These are phyloP conservation scores for Semnopithecus entellus DNA, from an alignment of 2,113 vertebrate species.

Conservation along the genomic window DNA sequence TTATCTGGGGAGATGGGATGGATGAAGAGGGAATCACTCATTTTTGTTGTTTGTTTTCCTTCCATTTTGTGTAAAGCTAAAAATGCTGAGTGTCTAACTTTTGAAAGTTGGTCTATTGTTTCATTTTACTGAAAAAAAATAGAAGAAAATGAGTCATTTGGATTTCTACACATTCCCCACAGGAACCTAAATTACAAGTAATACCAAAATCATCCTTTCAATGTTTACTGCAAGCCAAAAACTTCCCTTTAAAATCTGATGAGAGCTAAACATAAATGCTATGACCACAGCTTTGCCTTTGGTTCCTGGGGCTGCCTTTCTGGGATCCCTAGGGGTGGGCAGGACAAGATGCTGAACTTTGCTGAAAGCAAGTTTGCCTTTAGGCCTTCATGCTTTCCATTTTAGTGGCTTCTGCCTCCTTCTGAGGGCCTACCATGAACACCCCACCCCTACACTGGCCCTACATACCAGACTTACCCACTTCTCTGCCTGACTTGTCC, in stretches of 20 bases:
- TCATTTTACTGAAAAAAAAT: neutral
- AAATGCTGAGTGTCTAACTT: neutral
- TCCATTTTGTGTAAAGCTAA: neutral
- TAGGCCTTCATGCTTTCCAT: neutral
- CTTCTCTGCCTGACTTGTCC: neutral
- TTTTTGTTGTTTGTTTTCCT: neutral
- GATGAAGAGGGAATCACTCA: neutral
- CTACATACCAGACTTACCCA: neutral
- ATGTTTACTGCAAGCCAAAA: neutral
- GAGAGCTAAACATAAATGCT: neutral
- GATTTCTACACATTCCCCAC: neutral
- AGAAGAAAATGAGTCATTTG: slow-evolving; percentile 15
- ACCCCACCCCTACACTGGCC: neutral
- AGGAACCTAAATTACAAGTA: slow-evolving; percentile 40
- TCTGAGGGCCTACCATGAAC: neutral
- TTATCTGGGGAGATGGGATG: neutral
- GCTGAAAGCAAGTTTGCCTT: neutral
- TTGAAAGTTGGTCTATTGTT: slow-evolving; percentile 21
- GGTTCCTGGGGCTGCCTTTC: neutral
- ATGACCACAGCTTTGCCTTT: neutral
- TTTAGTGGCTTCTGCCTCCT: neutral
- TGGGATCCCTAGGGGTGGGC: neutral
- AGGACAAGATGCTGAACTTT: neutral
- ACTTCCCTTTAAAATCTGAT: neutral
- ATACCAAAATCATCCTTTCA: neutral